Conservation (phyloP, 2,113 vertebrate genomes). For the Neolamprologus fasciatus region DNA sequence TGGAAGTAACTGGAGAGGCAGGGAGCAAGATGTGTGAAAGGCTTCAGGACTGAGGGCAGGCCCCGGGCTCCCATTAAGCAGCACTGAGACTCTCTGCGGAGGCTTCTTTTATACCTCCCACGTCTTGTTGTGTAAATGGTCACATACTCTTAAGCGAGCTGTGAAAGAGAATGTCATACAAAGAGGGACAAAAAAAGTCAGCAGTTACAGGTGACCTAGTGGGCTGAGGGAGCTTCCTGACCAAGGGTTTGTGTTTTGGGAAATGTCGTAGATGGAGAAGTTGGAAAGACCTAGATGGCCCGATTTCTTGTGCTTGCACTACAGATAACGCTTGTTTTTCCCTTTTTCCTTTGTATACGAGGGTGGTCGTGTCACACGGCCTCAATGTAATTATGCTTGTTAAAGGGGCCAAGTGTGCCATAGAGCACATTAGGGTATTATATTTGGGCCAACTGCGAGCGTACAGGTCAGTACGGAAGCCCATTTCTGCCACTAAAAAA, state of each 20-base stretch:
- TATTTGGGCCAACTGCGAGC: neutral
- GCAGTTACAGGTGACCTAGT: slow-evolving; percentile 26
- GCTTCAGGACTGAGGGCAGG: slow-evolving; percentile 57
- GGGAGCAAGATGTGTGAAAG: slow-evolving; percentile 73
- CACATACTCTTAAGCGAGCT: slow-evolving; percentile 45
- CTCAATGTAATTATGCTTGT: neutral
- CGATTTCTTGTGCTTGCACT: neutral
- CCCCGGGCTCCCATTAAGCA: slow-evolving; percentile 65
- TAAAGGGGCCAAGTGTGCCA: neutral
- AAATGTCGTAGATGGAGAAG: slow-evolving; percentile 20
- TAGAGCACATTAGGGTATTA: neutral
- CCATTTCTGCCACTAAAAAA: neutral
- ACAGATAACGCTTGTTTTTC: neutral
- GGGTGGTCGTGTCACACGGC: neutral
- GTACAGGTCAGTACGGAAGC: neutral
- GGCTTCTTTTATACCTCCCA: slow-evolving; percentile 63
- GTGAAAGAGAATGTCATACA: slow-evolving; percentile 48
- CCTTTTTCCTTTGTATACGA: neutral
- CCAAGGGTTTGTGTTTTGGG: slow-evolving; percentile 23
- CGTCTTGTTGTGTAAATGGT: slow-evolving; percentile 71
- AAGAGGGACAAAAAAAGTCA: slow-evolving; percentile 33
- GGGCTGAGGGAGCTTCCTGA: slow-evolving; percentile 7
- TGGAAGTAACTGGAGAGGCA: slow-evolving; percentile 71
- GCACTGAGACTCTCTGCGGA: slow-evolving; percentile 48
- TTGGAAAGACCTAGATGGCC: neutral